A percentile compares a stretch with the other conserved stretches of the same genome.
Conservation (phyloP, 2,113 vertebrate genomes). For the Anas platyrhynchos region DNA sequence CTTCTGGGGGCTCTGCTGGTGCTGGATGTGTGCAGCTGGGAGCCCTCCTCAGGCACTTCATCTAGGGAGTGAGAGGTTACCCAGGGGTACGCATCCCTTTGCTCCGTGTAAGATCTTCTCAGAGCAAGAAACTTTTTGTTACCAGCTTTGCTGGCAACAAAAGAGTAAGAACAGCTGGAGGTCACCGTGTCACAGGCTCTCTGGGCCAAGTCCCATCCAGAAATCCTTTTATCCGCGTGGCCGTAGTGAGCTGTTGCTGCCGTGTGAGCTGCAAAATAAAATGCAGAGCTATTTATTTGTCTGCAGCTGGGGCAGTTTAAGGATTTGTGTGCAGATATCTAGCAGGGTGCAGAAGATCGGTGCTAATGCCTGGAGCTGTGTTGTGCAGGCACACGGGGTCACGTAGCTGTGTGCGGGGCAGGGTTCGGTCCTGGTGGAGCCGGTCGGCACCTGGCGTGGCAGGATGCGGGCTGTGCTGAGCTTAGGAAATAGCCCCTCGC, state of each 20-base stretch:
- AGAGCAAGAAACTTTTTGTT: not conserved
- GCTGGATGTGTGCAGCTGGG: not conserved
- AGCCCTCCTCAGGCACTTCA: not conserved
- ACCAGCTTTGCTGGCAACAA: not conserved
- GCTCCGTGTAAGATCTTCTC: not conserved
- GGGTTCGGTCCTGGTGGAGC: not conserved
- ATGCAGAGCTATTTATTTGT: not conserved
- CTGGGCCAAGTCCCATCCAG: not conserved
- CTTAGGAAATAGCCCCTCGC: not conserved
- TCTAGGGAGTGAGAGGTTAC: not conserved
- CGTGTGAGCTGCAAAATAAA: not conserved
- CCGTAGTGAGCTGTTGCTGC: not conserved
- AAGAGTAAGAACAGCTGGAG: not conserved
- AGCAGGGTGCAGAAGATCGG: not conserved
- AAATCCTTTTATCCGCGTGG: not conserved
- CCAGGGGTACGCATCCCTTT: not conserved
- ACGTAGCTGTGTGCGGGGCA: not conserved
- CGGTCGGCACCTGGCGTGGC: not conserved
- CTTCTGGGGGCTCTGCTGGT: not conserved
- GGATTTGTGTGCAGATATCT: not conserved
- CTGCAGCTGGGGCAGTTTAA: not conserved
- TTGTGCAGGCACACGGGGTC: not conserved
- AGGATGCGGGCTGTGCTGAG: not conserved
- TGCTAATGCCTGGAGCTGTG: not conserved
- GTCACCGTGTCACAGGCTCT: not conserved